phyloP scores from a whole-genome alignment of 1,140 invertebrate species.

The Drosophila watanabei region DNA sequence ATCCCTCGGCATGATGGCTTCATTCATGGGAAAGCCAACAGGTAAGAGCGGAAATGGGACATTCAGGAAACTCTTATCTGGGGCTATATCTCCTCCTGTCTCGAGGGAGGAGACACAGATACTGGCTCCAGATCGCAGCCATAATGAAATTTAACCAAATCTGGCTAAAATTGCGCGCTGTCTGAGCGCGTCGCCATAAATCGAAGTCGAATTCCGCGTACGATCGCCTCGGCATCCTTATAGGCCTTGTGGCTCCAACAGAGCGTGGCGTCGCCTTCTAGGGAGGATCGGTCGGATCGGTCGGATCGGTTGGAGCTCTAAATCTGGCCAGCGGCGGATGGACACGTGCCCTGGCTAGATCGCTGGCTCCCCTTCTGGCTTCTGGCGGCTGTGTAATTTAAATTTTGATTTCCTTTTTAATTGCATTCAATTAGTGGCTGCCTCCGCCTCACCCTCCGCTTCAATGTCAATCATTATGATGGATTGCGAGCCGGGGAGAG shows the following conservation, averaged over 20 bases:
- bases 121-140: constrained; percentile 18
- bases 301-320: constrained; percentile 23
- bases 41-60: constrained; percentile 65
- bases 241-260: constrained; percentile 21
- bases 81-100: constrained; percentile 4
- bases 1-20: constrained; percentile 37
- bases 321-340: constrained; percentile 38
- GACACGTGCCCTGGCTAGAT: constrained; percentile 32
- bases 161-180: constrained; percentile 39
- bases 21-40: constrained; percentile 66
- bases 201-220: constrained; percentile 43
- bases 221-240: constrained; percentile 42
- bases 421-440: constrained; percentile 37
- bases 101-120: constrained; percentile 17
- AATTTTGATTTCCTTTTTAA: constrained; percentile 43
- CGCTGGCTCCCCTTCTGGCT: not conserved
- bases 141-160: constrained; percentile 62
- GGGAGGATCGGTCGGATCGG: constrained; percentile 11
- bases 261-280: constrained; percentile 43
- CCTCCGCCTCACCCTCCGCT: not conserved
- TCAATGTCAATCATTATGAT: constrained; percentile 31
- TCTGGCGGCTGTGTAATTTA: constrained; percentile 33
- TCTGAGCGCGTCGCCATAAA: constrained; percentile 41
- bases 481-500: not conserved
- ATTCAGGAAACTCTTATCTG: constrained; percentile 60